phyloP scores from a whole-genome alignment of 2,113 vertebrate species.

The Lepidothrix coronata region DNA sequence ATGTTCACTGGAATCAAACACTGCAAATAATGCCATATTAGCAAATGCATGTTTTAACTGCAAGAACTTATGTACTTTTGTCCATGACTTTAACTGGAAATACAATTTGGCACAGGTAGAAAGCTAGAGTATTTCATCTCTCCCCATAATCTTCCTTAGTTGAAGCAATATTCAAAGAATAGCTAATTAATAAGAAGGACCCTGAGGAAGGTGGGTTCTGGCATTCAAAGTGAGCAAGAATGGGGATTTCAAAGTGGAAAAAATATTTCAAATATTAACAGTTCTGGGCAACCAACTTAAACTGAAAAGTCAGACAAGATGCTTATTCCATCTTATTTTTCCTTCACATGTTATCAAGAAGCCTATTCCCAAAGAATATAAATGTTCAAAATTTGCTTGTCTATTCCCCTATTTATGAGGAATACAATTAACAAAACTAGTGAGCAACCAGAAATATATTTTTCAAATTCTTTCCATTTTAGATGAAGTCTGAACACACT shows the following conservation, averaged over 20 bases:
- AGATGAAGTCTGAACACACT: neutral
- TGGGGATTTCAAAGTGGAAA: neutral
- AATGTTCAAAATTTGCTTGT: neutral
- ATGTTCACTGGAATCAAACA: neutral
- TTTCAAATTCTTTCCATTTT: neutral
- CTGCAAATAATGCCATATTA: neutral
- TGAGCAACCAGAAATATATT: neutral
- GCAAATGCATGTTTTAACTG: neutral
- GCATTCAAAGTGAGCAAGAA: neutral
- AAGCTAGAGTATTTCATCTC: neutral
- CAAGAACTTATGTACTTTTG: neutral
- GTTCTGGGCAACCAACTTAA: neutral
- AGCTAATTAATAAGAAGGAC: neutral
- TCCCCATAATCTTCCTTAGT: neutral
- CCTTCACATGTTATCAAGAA: neutral
- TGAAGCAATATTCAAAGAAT: neutral
- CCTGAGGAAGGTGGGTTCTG: neutral
- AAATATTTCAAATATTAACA: neutral
- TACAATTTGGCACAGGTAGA: neutral
- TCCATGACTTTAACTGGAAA: neutral
- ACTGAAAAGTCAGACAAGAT: neutral
- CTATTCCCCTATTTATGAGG: neutral
- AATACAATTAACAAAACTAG: neutral
- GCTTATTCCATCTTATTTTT: neutral
- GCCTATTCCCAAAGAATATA: neutral